phyloP scores from a whole-genome alignment of 92 coral and sea anemone genomes.

The Palythoa grandis region DNA sequence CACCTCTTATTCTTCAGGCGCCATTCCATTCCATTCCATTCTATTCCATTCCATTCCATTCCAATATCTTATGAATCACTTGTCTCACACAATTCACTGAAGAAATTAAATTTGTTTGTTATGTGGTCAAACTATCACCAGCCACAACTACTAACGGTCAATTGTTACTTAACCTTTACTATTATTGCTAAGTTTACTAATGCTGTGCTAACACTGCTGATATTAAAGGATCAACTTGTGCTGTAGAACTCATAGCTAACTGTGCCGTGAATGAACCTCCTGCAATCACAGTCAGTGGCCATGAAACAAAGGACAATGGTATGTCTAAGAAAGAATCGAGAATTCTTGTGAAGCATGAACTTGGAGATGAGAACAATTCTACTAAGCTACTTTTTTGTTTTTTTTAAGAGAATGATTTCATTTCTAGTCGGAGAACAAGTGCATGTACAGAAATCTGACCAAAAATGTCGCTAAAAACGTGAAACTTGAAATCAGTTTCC shows the following conservation, averaged over 20 bases:
- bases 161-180: neutral
- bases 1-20: too few species aligned
- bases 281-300: conserved; percentile 23
- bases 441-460: neutral
- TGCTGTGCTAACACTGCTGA: conserved; percentile 14
- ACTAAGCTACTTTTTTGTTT: neutral
- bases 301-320: conserved; percentile 24
- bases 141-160: neutral
- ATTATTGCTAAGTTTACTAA: neutral
- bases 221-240: conserved; percentile 1
- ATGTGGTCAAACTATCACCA: too few species aligned
- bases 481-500: too few species aligned
- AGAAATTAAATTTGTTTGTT: too few species aligned
- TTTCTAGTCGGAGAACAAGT: neutral
- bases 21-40: too few species aligned
- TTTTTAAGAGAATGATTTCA: neutral
- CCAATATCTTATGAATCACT: too few species aligned
- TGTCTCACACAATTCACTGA: too few species aligned
- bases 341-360: conserved; percentile 6
- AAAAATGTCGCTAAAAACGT: neutral
- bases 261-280: conserved; percentile 9
- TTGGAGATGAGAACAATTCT: neutral
- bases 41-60: too few species aligned
- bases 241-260: neutral
- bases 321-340: neutral